phyloP scores from a whole-genome alignment of 1,140 invertebrate genomes.

The Penaeus japonicus region DNA sequence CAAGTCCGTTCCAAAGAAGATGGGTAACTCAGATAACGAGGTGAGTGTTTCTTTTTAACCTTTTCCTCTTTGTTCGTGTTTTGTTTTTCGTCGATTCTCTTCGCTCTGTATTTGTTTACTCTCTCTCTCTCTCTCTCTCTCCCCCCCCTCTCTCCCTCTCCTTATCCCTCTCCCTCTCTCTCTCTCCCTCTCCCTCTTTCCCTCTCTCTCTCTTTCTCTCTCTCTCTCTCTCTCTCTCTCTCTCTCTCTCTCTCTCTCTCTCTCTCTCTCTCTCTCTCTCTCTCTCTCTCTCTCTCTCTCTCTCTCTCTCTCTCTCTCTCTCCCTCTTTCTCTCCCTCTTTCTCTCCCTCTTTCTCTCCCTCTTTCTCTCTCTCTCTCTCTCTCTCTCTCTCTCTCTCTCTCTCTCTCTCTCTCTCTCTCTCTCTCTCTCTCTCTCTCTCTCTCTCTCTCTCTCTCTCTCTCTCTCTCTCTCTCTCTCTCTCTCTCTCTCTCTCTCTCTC shows the following conservation, averaged over 20 bases:
- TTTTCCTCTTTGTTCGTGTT: not conserved
- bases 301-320: no score
- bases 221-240: not conserved
- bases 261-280: not conserved
- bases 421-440: not conserved
- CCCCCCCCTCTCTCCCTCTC: not conserved
- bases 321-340: not conserved
- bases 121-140: not conserved
- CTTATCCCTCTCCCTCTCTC: not conserved
- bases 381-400: not conserved
- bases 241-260: not conserved
- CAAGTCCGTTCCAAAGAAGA: no score
- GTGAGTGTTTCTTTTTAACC: not conserved
- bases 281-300: conserved; percentile 4
- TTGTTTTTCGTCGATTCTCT: not conserved
- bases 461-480: not conserved
- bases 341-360: not conserved
- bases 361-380: not conserved
- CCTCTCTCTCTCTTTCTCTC: not conserved
- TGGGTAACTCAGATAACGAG: no score
- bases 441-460: not conserved
- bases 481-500: not conserved
- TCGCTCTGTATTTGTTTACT: not conserved
- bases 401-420: not conserved
- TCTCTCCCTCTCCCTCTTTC: not conserved